A percentile compares a stretch with the other conserved stretches of the same genome.
Conservation (phyloP, 1,140 invertebrate species). For the Pollicipes pollicipes region DNA sequence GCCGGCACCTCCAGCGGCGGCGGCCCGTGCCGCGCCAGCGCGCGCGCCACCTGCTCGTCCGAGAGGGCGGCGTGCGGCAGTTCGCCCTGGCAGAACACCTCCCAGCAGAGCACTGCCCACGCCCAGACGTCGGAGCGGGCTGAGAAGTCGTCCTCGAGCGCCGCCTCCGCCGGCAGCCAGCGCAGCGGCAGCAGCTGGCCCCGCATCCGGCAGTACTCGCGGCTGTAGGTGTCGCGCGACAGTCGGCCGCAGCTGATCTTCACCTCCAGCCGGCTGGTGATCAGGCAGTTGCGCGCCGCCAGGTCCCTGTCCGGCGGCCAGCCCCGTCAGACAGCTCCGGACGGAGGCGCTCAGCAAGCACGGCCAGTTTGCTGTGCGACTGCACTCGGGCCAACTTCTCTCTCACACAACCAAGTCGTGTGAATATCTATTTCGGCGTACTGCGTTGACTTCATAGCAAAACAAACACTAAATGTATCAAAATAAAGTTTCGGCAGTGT, state of each 20-base stretch:
- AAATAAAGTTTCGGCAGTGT: too few species aligned
- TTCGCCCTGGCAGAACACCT: conserved; percentile 70
- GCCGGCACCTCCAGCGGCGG: background rate
- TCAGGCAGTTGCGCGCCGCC: conserved; percentile 79
- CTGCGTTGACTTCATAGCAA: too few species aligned
- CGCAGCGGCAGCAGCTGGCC: conserved; percentile 45
- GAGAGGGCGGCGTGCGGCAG: conserved; percentile 63
- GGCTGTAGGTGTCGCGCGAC: conserved; percentile 62
- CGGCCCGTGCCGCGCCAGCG: background rate
- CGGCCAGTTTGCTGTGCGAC: too few species aligned
- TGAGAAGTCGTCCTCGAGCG: conserved; percentile 77
- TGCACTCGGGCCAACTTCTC: too few species aligned
- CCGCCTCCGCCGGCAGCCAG: conserved; percentile 75
- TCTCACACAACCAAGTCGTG: too few species aligned
- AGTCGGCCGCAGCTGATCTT: conserved; percentile 68
- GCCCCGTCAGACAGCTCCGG: too few species aligned
- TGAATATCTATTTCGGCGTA: too few species aligned
- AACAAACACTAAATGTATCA: too few species aligned
- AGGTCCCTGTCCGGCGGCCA: conserved; percentile 58
- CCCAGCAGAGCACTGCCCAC: conserved; percentile 75
- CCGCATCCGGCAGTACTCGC: conserved; percentile 45
- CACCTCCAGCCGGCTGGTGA: conserved; percentile 59
- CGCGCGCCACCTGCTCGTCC: conserved; percentile 43
- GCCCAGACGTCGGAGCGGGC: conserved; percentile 88
- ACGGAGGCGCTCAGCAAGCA: too few species aligned